Percentiles rank a stretch among this genome's conserved stretches.
Evolutionary conservation across 2,113 vertebrate genomes (phyloP).

Genomic region (Illadopsis cleaveri): DNA sequence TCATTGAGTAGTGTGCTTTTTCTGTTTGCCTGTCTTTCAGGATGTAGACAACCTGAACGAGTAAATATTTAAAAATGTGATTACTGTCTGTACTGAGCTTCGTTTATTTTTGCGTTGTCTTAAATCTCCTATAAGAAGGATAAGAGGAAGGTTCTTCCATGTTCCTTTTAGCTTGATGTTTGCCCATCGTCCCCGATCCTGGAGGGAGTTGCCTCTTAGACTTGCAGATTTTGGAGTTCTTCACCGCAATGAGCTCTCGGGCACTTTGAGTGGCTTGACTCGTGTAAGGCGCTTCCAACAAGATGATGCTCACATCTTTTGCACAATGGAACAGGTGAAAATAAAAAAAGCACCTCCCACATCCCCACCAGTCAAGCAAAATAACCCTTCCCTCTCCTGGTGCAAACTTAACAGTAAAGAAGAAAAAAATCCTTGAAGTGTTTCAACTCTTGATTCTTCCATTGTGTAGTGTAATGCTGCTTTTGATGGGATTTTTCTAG

Average conservation of each 20-base stretch:
- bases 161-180: slow-evolving; percentile 87
- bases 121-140: neutral
- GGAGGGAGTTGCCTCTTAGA: slow-evolving; percentile 92
- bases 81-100: neutral
- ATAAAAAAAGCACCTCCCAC: neutral
- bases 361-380: neutral
- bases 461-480: neutral
- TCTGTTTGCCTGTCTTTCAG: neutral
- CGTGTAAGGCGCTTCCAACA: slow-evolving; percentile 93
- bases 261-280: slow-evolving; percentile 87
- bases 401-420: neutral
- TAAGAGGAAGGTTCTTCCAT: neutral
- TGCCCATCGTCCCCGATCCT: slow-evolving; percentile 89
- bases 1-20: neutral
- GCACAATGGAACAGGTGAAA: slow-evolving; percentile 89
- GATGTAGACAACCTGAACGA: neutral
- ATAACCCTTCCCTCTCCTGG: neutral
- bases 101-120: neutral
- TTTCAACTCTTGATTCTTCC: neutral
- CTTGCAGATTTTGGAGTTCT: slow-evolving; percentile 94
- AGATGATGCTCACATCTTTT: slow-evolving; percentile 97
- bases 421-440: neutral
- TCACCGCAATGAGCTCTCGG: slow-evolving; percentile 92
- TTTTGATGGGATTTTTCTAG: accelerated
- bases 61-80: neutral